Evolutionary conservation across 2,113 vertebrate genomes (phyloP), one percentile per base, ranked within the genome.

Genomic region (Chionis minor): DNA sequence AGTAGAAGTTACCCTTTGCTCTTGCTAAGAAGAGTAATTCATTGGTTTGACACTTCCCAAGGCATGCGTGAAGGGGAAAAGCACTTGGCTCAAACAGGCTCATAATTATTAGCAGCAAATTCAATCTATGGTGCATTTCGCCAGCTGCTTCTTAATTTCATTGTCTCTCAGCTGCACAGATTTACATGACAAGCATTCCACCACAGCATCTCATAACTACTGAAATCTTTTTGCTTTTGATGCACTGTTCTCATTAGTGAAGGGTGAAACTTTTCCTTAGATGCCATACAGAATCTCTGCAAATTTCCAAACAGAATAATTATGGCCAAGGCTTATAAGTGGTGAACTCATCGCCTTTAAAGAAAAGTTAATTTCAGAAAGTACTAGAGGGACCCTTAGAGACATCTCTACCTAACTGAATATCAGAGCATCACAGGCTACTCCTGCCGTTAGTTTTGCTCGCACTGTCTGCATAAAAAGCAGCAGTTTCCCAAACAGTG

Each of bases 1-100:
- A 89, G 93, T 55, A 91, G 70, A 90, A 77, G 74, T 70, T 91
- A 95, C 91, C 81, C 88, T 87, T 82, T 91, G 93, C 92, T 86
- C 85, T 81, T 81, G 49, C 61, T 95, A 93, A 78, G 72, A 93
- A 70, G 72, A 90, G 51, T 81, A 96, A 88, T 81, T 95, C 70
- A 90, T 87, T 90, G 86, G 87, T 85, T 89, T 35, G 5, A 92
- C 82, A 83, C 67, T 87, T 93, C 73, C 66, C 58, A 88, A 92
- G 38, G 88, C 90, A 93, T 47, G 72, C 42, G 4, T 80, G 81
- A 93, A 90, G 55, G 10, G 26, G 40, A 81, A 81, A 92, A 89
- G 63, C 4, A 3, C 47, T 45, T 87, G 74, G 78, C 63, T 93
- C 86, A 77, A 91, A 77, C 23, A 73, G 23, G 30, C 54, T 87